Percentiles rank a stretch among this genome's conserved stretches.
Conservation (phyloP, 2,113 vertebrate genomes). For the Amblyopsis rosae region DNA sequence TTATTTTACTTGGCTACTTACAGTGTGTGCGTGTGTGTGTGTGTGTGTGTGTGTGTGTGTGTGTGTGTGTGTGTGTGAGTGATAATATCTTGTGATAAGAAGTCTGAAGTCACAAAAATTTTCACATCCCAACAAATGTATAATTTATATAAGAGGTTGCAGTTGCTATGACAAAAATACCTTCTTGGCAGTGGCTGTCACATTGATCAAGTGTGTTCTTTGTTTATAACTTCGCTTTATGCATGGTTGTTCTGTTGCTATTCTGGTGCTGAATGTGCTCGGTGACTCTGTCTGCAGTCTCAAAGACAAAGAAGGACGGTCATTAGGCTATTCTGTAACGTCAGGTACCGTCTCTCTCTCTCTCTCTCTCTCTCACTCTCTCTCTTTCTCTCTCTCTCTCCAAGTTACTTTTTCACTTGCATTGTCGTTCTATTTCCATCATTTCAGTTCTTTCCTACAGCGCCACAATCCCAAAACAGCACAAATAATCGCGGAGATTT, state of each 20-base stretch:
- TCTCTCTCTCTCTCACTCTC: slow-evolving; percentile 26
- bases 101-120: slow-evolving; percentile 19
- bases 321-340: slow-evolving; percentile 72
- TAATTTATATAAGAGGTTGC: slow-evolving; percentile 50
- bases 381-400: slow-evolving; percentile 39
- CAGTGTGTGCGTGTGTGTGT: neutral
- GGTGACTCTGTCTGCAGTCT: slow-evolving; percentile 70
- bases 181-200: slow-evolving; percentile 35
- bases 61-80: neutral
- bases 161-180: slow-evolving; percentile 49
- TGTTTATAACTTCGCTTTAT: slow-evolving; percentile 71
- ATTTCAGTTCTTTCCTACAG: neutral
- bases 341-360: slow-evolving; percentile 52
- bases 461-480: neutral
- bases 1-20: too few relatives aligned
- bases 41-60: neutral
- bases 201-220: slow-evolving; percentile 57
- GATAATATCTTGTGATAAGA: neutral
- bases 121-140: slow-evolving; percentile 16
- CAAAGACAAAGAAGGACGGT: slow-evolving; percentile 77
- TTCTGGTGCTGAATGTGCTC: slow-evolving; percentile 71
- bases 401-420: too few relatives aligned
- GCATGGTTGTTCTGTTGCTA: slow-evolving; percentile 62
- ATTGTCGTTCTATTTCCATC: too few relatives aligned
- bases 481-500: neutral